phyloP scores from a whole-genome alignment of 1,140 invertebrate species.

The Anagrus nilaparvatae region DNA sequence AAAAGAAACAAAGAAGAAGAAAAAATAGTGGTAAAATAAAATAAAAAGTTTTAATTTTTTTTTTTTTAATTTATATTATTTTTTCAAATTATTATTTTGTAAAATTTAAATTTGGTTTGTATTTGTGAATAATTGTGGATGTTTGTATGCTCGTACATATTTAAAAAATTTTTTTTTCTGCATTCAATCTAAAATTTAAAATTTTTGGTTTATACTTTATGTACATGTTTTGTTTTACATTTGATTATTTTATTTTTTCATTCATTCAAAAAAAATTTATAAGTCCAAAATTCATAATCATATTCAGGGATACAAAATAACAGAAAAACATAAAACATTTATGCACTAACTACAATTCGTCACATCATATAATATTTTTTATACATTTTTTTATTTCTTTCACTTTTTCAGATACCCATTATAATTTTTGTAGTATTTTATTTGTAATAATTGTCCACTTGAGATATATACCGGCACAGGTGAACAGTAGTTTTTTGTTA shows the following conservation, averaged over 20 bases:
- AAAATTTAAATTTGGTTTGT: background rate
- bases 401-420: constrained; percentile 30
- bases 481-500: constrained; percentile 14
- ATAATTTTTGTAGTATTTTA: constrained; percentile 31
- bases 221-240: too few species aligned
- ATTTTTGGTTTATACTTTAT: constrained; percentile 20
- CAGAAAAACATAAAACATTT: too few species aligned
- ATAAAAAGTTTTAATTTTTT: constrained; percentile 9
- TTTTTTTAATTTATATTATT: constrained; percentile 17
- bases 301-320: too few species aligned
- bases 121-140: constrained; percentile 5
- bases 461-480: constrained; percentile 24
- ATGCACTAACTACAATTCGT: too few species aligned
- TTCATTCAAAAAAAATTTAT: too few species aligned
- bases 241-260: too few species aligned
- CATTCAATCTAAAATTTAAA: constrained; percentile 4
- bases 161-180: constrained; percentile 7
- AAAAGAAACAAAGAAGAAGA: constrained; percentile 51
- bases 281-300: too few species aligned
- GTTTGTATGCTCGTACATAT: constrained; percentile 2
- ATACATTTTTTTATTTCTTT: constrained; percentile 16
- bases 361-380: too few species aligned
- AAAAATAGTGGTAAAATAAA: constrained; percentile 47
- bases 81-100: constrained; percentile 1
- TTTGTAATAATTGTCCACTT: constrained; percentile 23